Percentiles rank a stretch among this genome's conserved stretches.
Evolutionary conservation across 1,140 invertebrate species (phyloP).

Genomic region (Zeugodacus cucurbitae): DNA sequence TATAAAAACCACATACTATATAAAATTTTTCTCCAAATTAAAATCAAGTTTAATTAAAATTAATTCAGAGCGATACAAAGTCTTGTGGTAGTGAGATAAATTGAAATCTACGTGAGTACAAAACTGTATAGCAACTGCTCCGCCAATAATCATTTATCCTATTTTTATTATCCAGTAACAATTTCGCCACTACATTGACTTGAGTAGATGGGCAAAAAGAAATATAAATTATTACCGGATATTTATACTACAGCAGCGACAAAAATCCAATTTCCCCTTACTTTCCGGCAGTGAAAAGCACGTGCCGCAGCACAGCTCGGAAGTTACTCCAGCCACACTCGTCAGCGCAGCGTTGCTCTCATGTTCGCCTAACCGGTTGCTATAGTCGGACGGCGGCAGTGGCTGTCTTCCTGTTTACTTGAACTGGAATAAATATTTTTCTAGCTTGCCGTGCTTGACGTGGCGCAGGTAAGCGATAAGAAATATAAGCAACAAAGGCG

Average conservation of each 20-base stretch:
- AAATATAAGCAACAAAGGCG: background rate
- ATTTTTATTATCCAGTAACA: background rate
- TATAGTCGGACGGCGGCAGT: constrained; percentile 15
- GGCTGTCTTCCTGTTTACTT: background rate
- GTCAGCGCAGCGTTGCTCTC: background rate
- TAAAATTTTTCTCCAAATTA: no score
- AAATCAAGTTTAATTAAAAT: no score
- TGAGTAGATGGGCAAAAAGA: background rate
- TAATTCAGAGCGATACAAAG: no score
- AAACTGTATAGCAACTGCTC: background rate
- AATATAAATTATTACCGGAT: constrained; percentile 47
- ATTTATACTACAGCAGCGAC: constrained; percentile 63
- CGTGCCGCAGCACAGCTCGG: background rate
- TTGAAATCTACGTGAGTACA: background rate
- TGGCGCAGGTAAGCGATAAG: background rate
- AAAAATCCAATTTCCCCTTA: constrained; percentile 64
- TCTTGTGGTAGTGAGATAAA: no score
- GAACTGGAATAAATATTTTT: background rate
- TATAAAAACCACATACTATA: no score
- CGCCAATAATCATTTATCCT: background rate
- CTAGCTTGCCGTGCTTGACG: background rate
- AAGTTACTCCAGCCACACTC: background rate
- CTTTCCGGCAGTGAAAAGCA: constrained; percentile 49
- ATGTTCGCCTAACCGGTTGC: constrained; percentile 28
- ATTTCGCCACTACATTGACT: background rate